These are phyloP conservation scores for Nephila pilipes DNA, from an alignment of 1,140 invertebrate genomes.

Conservation along the genomic window DNA sequence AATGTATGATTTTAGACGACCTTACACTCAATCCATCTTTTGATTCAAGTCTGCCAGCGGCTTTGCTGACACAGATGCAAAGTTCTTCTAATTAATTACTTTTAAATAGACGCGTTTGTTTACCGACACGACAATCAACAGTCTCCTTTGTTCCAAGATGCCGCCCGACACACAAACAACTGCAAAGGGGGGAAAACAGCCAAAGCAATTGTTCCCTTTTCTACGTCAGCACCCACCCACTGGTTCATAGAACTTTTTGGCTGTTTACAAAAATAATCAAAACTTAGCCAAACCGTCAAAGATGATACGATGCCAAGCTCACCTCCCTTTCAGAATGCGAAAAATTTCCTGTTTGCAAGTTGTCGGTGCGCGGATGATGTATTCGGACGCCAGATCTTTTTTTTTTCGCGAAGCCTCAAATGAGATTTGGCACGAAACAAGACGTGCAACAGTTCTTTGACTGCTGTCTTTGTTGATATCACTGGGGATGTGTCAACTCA, in stretches of 20 bases:
- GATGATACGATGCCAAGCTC: background rate
- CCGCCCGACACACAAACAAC: background rate
- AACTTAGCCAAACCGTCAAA: background rate
- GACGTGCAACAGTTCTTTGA: background rate
- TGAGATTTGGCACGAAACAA: background rate
- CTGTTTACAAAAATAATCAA: background rate
- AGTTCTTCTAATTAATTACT: slow-evolving; percentile 5
- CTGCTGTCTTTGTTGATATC: background rate
- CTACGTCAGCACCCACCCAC: background rate
- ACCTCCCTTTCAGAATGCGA: background rate
- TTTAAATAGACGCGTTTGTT: background rate
- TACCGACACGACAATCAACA: background rate
- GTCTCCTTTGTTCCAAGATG: background rate
- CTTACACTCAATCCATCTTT: too few relatives aligned
- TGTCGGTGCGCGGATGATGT: slow-evolving; percentile 27
- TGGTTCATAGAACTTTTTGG: background rate
- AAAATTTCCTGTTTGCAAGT: slow-evolving; percentile 31
- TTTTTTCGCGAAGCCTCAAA: background rate
- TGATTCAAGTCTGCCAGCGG: too few relatives aligned
- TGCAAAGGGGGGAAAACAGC: background rate
- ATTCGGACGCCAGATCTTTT: background rate
- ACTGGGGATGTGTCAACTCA: background rate
- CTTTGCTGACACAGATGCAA: background rate
- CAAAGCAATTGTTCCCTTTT: background rate
- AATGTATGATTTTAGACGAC: too few relatives aligned